Conservation (phyloP, 1,140 invertebrate species). For the Drosophila tropicalis region DNA sequence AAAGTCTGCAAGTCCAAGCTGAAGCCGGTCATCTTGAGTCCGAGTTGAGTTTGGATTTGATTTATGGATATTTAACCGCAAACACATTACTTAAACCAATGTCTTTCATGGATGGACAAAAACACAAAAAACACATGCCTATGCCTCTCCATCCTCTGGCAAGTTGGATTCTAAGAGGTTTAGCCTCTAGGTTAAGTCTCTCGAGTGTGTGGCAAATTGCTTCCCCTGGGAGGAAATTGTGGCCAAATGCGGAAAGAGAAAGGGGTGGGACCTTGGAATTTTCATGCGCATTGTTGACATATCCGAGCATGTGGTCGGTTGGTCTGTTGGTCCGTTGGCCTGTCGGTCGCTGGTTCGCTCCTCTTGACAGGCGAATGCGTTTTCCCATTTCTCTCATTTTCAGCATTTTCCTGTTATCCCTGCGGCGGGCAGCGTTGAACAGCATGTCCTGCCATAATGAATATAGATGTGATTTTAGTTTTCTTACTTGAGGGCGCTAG, state of each 20-base stretch:
- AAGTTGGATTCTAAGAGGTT: constrained; percentile 5
- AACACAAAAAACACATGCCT: constrained; percentile 33
- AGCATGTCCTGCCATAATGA: constrained; percentile 68
- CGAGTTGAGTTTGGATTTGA: constrained; percentile 64
- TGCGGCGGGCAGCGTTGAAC: constrained; percentile 12
- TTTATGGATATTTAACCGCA: constrained; percentile 81
- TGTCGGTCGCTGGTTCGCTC: constrained; percentile 30
- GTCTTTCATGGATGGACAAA: constrained; percentile 59
- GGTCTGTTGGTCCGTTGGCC: constrained; percentile 38
- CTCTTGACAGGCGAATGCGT: constrained; percentile 18
- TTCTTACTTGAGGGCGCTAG: not conserved
- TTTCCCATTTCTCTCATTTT: constrained; percentile 18
- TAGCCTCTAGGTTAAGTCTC: constrained; percentile 30
- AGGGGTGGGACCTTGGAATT: constrained; percentile 67
- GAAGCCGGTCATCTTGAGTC: constrained; percentile 64
- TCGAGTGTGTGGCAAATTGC: constrained; percentile 73
- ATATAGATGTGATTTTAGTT: constrained; percentile 75
- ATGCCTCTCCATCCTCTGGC: constrained; percentile 31
- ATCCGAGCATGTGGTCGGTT: constrained; percentile 72
- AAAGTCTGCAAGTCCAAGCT: constrained; percentile 4
- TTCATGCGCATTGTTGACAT: constrained; percentile 82
- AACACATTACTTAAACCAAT: constrained; percentile 69
- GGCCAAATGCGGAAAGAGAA: constrained; percentile 43
- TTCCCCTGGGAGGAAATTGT: constrained; percentile 79
- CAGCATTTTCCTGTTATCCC: constrained; percentile 46